A percentile compares a stretch with the other conserved stretches of the same genome.
Evolutionary conservation across 2,888 invertebrate species (phyloP).

Genomic region (Argyresthia goedartella): DNA sequence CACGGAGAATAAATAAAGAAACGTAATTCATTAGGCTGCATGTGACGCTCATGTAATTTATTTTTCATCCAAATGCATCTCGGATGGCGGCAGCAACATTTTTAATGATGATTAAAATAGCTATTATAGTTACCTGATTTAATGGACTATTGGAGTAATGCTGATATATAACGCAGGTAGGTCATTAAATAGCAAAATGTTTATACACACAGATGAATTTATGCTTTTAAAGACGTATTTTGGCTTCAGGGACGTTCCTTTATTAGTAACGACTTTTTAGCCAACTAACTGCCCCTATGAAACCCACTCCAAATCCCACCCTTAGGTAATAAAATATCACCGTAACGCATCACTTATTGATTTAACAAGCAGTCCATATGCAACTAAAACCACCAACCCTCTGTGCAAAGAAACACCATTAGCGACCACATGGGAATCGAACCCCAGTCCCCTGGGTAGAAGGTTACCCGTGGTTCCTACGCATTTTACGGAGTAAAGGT

Average conservation of each 20-base stretch:
- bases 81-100: no score
- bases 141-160: no score
- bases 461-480: slow-evolving; percentile 49
- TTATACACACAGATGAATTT: no score
- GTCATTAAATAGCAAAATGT: no score
- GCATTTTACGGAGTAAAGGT: slow-evolving; percentile 15
- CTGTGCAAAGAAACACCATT: slow-evolving; percentile 64
- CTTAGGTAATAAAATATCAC: not conserved
- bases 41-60: not conserved
- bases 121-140: no score
- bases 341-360: slow-evolving; percentile 27
- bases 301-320: not conserved
- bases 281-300: no score
- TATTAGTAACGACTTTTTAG: no score
- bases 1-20: not conserved
- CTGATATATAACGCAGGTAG: no score
- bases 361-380: slow-evolving; percentile 59
- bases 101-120: no score
- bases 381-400: slow-evolving; percentile 48
- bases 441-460: slow-evolving; percentile 31
- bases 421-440: slow-evolving; percentile 52
- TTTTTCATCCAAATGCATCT: not conserved
- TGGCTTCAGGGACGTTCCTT: no score
- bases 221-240: no score
- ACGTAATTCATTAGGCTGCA: not conserved